phyloP scores from a whole-genome alignment of 2,113 vertebrate genomes.

The Rhabdomys dilectus region DNA sequence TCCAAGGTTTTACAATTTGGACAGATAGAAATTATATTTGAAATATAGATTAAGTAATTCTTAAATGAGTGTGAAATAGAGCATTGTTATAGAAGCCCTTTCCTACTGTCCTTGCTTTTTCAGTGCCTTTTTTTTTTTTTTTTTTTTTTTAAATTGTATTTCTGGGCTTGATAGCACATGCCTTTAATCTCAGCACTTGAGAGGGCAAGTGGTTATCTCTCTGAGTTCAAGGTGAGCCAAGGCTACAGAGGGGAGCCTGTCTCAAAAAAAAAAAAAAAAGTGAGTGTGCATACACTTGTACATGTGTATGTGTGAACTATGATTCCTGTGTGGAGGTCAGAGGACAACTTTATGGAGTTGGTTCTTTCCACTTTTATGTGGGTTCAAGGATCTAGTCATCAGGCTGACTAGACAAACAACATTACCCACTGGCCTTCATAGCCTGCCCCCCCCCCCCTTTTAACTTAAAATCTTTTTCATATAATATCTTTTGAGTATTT shows the following conservation, averaged over 20 bases:
- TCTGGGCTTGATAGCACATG: background rate
- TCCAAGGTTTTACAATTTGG: background rate
- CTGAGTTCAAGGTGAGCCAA: background rate
- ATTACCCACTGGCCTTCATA: background rate
- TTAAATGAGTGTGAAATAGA: background rate
- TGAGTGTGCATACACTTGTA: background rate
- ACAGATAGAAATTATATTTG: background rate
- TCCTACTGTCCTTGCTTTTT: constrained; percentile 19
- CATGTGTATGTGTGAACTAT: background rate
- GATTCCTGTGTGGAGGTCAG: background rate
- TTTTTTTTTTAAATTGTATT: background rate
- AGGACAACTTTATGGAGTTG: background rate
- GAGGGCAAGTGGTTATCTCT: background rate
- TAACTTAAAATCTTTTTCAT: background rate
- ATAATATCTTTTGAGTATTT: background rate
- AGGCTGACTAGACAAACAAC: background rate
- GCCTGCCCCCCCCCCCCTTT: no score
- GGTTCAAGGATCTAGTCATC: background rate
- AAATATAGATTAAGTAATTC: constrained; percentile 1
- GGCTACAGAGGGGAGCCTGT: background rate
- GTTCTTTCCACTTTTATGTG: background rate
- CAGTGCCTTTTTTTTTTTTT: background rate
- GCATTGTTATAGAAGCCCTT: constrained; percentile 5
- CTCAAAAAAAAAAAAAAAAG: background rate
- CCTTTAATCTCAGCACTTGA: background rate